phyloP scores from a whole-genome alignment of 2,113 vertebrate genomes.

The Rhabdornis inornatus region DNA sequence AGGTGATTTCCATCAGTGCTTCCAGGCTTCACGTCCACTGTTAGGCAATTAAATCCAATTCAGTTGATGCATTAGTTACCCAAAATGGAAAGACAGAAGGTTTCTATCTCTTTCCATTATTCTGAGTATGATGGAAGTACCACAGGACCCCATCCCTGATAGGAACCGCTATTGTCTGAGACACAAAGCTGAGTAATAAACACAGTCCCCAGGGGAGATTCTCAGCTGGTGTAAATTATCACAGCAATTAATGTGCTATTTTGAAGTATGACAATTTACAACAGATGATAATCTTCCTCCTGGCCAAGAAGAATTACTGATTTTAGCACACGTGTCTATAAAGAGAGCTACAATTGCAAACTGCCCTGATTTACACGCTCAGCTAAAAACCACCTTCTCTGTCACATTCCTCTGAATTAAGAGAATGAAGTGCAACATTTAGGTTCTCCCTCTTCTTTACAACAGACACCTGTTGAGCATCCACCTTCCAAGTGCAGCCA shows the following conservation, averaged over 20 bases:
- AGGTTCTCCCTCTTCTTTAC: neutral
- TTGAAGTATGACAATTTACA: constrained; percentile 53
- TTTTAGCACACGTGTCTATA: neutral
- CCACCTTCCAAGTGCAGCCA: neutral
- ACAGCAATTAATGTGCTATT: constrained; percentile 49
- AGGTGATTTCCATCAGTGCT: constrained; percentile 10
- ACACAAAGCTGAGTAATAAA: constrained; percentile 47
- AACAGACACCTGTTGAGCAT: neutral
- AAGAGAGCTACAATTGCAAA: neutral
- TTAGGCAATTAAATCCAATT: constrained; percentile 6
- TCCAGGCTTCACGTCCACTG: neutral
- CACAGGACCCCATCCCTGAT: neutral
- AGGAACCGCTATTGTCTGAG: constrained; percentile 9
- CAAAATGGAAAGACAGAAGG: constrained; percentile 5
- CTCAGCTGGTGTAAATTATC: constrained; percentile 56
- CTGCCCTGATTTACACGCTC: neutral
- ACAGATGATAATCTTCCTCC: constrained; percentile 53
- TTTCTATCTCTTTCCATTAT: constrained; percentile 6
- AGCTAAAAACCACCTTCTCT: neutral
- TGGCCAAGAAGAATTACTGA: constrained; percentile 24
- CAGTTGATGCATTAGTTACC: neutral
- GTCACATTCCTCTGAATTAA: neutral
- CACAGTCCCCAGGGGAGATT: neutral
- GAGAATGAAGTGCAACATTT: neutral
- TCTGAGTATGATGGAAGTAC: neutral